phyloP scores from a whole-genome alignment of 2,113 vertebrate genomes.

The Cettia cetti region DNA sequence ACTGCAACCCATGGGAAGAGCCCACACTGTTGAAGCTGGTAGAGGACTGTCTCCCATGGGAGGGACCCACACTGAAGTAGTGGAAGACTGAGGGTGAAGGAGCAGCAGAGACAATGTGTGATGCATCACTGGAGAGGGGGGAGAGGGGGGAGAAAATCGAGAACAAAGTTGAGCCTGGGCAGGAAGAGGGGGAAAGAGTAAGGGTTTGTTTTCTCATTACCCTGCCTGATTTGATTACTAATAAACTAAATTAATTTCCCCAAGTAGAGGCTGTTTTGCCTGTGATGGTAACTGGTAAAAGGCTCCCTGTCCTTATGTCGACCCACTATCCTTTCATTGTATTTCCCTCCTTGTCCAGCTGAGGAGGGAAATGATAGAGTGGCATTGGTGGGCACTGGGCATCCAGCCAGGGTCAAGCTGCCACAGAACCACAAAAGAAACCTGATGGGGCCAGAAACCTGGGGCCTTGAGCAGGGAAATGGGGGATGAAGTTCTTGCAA shows the following conservation, averaged over 20 bases:
- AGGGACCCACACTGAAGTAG: rapidly evolving
- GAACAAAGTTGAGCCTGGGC: rapidly evolving
- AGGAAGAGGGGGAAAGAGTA: not conserved
- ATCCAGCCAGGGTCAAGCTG: not conserved
- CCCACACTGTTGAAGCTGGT: not conserved
- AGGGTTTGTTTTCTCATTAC: not conserved
- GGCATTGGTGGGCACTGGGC: not conserved
- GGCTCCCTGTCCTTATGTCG: not conserved
- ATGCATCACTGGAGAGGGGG: not conserved
- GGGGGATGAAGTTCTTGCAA: not conserved
- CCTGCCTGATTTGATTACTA: not conserved
- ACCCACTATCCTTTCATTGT: too few relatives aligned
- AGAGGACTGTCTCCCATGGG: not conserved
- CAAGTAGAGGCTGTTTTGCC: not conserved
- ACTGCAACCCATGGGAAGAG: not conserved
- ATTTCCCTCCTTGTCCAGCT: not conserved
- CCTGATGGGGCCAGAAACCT: not conserved
- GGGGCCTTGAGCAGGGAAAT: not conserved
- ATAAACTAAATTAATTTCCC: not conserved
- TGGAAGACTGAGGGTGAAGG: not conserved
- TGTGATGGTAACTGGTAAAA: not conserved
- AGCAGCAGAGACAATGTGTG: not conserved
- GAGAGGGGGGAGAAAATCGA: not conserved
- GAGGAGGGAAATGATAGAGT: not conserved
- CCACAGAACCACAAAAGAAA: not conserved